phyloP scores from a whole-genome alignment of 2,113 vertebrate species.

The Gasterosteus aculeatus region DNA sequence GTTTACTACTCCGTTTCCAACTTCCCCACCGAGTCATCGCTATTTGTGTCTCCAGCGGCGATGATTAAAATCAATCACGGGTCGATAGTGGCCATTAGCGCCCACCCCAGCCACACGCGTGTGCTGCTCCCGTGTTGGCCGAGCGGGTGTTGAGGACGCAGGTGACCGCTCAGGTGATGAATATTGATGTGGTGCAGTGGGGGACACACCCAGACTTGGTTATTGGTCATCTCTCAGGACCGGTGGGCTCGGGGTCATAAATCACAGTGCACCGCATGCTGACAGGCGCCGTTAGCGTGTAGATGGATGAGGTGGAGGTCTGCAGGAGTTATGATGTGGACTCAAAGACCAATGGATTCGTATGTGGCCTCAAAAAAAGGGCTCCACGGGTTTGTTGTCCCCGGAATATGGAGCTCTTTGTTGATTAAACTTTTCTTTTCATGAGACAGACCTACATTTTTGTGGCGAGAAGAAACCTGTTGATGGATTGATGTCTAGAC shows the following conservation, averaged over 20 bases:
- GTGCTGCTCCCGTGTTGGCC: constrained; percentile 9
- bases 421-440: constrained; percentile 50
- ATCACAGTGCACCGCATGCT: constrained; percentile 45
- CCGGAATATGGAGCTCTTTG: constrained; percentile 31
- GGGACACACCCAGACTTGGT: constrained; percentile 57
- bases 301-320: constrained; percentile 49
- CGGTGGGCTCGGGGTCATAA: constrained; percentile 23
- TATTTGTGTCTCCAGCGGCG: constrained; percentile 45
- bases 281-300: constrained; percentile 46
- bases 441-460: constrained; percentile 21
- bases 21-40: constrained; percentile 46
- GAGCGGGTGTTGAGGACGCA: constrained; percentile 17
- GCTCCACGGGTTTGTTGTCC: neutral
- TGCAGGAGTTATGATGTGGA: constrained; percentile 51
- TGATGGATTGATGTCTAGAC: constrained; percentile 27
- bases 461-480: constrained; percentile 4
- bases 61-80: constrained; percentile 64
- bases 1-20: constrained; percentile 2
- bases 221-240: constrained; percentile 56
- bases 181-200: constrained; percentile 67
- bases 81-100: constrained; percentile 61
- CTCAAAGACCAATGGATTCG: constrained; percentile 2
- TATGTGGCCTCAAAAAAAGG: constrained; percentile 1
- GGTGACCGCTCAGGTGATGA: constrained; percentile 54
- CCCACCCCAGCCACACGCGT: neutral